Conservation (phyloP, 2,113 vertebrate species). For the Pangasianodon gigas region DNA sequence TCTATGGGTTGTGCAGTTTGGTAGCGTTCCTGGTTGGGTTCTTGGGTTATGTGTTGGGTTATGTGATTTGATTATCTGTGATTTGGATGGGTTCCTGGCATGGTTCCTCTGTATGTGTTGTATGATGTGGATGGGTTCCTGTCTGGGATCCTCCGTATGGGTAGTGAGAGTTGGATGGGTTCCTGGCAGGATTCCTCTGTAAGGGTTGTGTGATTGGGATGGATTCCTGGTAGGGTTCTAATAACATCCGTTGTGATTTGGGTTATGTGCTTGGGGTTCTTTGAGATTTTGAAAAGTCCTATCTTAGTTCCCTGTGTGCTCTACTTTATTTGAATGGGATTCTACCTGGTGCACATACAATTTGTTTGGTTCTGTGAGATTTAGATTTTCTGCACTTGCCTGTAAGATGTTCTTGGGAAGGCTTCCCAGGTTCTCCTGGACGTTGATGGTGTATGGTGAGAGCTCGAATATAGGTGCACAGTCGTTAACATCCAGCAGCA, state of each 20-base stretch:
- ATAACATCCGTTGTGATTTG: not conserved
- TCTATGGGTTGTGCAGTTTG: not conserved
- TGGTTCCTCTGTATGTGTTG: not conserved
- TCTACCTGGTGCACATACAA: not conserved
- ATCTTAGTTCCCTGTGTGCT: not conserved
- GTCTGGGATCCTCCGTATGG: too few species aligned
- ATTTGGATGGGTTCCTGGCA: not conserved
- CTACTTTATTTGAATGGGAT: not conserved
- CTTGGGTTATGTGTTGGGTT: not conserved
- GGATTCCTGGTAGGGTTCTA: not conserved
- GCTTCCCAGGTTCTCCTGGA: constrained; percentile 83
- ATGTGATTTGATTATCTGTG: not conserved
- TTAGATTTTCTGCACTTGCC: constrained; percentile 69
- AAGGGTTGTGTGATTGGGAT: not conserved
- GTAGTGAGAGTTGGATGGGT: not conserved
- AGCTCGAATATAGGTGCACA: constrained; percentile 87
- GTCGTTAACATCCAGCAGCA: constrained; percentile 88
- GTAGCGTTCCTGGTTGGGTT: not conserved
- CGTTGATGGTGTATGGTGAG: constrained; percentile 85
- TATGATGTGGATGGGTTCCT: not conserved
- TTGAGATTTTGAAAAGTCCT: not conserved
- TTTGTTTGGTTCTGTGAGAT: not conserved
- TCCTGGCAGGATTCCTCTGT: not conserved
- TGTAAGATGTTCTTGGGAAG: constrained; percentile 87
- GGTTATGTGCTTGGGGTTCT: not conserved